Conservation (phyloP, 2,888 invertebrate genomes). For the Amiota communis region DNA sequence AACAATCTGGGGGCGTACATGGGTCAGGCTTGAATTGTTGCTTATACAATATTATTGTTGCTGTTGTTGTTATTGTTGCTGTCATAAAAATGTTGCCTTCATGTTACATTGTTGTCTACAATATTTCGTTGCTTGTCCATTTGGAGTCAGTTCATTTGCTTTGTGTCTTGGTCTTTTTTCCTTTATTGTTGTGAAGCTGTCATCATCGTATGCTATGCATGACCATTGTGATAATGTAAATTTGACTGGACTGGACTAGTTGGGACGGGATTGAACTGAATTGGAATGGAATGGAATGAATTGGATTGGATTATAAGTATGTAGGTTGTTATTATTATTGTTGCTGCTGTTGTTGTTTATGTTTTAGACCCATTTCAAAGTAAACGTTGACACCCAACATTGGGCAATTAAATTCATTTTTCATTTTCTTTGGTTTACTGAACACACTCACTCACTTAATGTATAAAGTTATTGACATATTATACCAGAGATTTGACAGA, state of each 20-base stretch:
- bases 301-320: too few relatives aligned
- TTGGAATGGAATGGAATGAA: too few relatives aligned
- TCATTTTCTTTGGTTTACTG: conserved; percentile 52
- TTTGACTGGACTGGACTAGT: background rate
- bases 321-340: too few relatives aligned
- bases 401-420: conserved; percentile 67
- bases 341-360: too few relatives aligned
- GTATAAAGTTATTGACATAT: conserved; percentile 63
- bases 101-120: background rate
- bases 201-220: conserved; percentile 23
- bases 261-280: too few relatives aligned
- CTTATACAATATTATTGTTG: conserved; percentile 27
- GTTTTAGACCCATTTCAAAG: conserved; percentile 57
- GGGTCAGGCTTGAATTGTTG: conserved; percentile 37
- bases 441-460: conserved; percentile 21
- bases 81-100: conserved; percentile 30
- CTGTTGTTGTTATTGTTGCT: conserved; percentile 38
- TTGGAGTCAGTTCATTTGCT: background rate
- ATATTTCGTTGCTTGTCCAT: conserved; percentile 10
- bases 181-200: background rate
- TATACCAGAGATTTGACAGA: conserved; percentile 36
- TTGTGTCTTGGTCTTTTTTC: background rate
- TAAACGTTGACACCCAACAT: conserved; percentile 62
- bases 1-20: conserved; percentile 20
- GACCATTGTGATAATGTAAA: conserved; percentile 32